Evolutionary conservation across 2,113 vertebrate genomes (phyloP).

Genomic region (Halcyon malimbica): DNA sequence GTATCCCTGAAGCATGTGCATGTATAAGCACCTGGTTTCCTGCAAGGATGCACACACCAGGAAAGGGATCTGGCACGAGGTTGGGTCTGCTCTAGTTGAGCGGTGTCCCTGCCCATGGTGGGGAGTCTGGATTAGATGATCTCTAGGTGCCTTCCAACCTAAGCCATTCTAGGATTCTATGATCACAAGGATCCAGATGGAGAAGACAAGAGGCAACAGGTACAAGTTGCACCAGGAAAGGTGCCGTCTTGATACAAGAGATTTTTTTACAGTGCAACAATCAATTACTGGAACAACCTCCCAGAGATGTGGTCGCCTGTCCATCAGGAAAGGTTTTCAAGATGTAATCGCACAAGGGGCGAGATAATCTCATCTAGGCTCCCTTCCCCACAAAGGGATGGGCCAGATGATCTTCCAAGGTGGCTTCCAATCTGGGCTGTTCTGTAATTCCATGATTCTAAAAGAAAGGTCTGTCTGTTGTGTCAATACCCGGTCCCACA

Average conservation of each 20-base stretch:
- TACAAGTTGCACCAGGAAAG: background rate
- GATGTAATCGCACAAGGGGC: fast-evolving
- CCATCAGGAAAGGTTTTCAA: background rate
- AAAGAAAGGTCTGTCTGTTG: background rate
- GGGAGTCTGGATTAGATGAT: no score
- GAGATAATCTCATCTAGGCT: background rate
- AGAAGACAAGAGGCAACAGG: background rate
- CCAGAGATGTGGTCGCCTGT: fast-evolving
- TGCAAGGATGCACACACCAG: fast-evolving
- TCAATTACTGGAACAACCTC: background rate
- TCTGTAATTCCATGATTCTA: background rate
- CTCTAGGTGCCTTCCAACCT: no score
- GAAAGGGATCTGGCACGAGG: fast-evolving
- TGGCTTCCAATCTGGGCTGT: background rate
- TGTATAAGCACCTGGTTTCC: fast-evolving
- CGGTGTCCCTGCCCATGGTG: no score
- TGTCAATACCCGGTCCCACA: fast-evolving
- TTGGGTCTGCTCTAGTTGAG: no score
- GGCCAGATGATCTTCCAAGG: background rate
- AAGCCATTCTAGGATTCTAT: no score
- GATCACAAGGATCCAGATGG: background rate
- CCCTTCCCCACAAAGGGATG: background rate
- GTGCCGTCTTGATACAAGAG: background rate
- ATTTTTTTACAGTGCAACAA: background rate
- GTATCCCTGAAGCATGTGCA: background rate